A percentile compares a stretch with the other conserved stretches of the same genome.
These are phyloP conservation scores for Turritopsis rubra DNA, from an alignment of 30 jellyfish, hydroid and myxozoan genomes.

Conservation along the genomic window DNA sequence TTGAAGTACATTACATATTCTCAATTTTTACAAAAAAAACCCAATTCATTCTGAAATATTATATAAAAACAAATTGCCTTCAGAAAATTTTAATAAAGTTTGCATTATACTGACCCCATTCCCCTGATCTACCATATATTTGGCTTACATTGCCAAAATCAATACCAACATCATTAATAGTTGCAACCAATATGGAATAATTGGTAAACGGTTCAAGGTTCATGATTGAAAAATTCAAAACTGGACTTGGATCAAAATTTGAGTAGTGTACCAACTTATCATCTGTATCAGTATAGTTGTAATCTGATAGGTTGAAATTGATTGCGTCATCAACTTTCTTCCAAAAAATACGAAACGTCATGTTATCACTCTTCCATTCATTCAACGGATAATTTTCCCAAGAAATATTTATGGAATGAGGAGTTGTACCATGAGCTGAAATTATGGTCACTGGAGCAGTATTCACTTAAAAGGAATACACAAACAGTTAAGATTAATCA, in stretches of 20 bases:
- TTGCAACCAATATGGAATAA: constrained; percentile 27
- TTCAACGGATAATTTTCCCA: not conserved
- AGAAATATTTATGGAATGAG: not conserved
- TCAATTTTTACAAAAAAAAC: not conserved
- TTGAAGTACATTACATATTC: too few species aligned
- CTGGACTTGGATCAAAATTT: not conserved
- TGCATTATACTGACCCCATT: constrained; percentile 31
- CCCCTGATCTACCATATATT: constrained; percentile 23
- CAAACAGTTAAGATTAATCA: too few species aligned
- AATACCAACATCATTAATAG: constrained; percentile 22
- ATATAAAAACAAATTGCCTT: not conserved
- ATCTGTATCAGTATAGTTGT: not conserved
- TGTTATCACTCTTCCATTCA: not conserved
- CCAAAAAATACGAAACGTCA: not conserved
- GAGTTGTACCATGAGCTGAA: not conserved
- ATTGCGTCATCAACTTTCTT: not conserved
- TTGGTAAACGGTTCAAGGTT: constrained; percentile 36
- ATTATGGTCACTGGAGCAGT: not conserved
- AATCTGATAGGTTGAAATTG: not conserved
- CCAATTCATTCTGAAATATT: not conserved
- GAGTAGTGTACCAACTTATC: not conserved
- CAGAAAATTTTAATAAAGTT: too few species aligned
- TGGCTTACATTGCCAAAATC: constrained; percentile 13
- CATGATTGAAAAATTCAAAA: not conserved
- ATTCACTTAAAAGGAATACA: too few species aligned